phyloP scores from a whole-genome alignment of 2,797 vertebrate species.

The Schizothorax lantsangensis region DNA sequence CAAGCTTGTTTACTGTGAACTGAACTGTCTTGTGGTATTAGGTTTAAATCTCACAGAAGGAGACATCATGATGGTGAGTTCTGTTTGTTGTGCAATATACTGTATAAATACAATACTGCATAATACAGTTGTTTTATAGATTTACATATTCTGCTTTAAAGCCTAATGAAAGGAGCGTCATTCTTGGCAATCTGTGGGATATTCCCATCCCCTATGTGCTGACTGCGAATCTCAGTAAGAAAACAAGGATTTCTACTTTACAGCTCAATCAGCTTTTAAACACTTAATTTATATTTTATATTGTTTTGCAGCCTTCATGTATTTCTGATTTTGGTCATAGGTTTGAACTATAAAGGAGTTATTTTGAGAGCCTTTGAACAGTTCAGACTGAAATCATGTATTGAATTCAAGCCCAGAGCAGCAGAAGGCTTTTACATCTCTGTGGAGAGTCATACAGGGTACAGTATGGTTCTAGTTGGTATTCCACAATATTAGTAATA shows the following conservation, averaged over 20 bases:
- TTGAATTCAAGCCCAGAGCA: slow-evolving; percentile 2
- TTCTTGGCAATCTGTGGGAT: background rate
- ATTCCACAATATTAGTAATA: too few relatives aligned
- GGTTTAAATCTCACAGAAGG: background rate
- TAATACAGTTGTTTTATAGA: too few relatives aligned
- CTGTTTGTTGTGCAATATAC: too few relatives aligned
- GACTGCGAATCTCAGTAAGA: background rate
- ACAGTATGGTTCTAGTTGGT: background rate
- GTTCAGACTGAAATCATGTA: background rate
- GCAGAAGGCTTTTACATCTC: background rate
- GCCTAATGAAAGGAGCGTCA: background rate
- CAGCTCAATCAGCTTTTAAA: background rate
- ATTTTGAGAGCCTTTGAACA: slow-evolving; percentile 14
- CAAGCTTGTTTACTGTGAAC: background rate
- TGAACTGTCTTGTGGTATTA: background rate
- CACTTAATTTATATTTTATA: background rate
- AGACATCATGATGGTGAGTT: background rate
- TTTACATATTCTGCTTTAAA: background rate
- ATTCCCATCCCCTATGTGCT: background rate
- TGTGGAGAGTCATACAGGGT: background rate
- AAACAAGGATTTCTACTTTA: background rate
- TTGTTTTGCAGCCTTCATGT: too few relatives aligned
- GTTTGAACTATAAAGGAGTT: slow-evolving; percentile 3
- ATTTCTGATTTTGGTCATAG: background rate
- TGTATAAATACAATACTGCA: too few relatives aligned